Evolutionary conservation across 2,888 invertebrate species (phyloP).

Genomic region (Drosophila anomalata): DNA sequence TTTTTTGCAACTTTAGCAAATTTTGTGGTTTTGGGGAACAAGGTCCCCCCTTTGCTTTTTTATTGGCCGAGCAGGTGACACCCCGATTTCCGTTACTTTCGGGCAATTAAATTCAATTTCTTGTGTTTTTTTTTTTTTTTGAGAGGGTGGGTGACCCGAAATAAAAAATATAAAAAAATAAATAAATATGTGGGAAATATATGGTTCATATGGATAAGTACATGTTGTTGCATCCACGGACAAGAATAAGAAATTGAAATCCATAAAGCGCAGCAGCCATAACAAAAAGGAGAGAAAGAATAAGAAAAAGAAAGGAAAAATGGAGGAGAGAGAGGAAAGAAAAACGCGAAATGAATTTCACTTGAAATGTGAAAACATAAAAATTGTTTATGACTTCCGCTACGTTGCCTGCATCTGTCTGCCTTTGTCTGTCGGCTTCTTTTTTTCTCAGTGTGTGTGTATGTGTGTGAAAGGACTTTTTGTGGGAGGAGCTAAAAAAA

Average conservation of each 20-base stretch:
- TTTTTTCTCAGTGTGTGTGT: not conserved
- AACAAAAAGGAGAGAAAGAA: conserved; percentile 49
- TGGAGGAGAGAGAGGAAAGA: conserved; percentile 4
- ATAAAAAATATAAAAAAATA: not conserved
- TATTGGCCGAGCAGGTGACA: conserved; percentile 35
- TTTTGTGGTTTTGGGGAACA: conserved; percentile 14
- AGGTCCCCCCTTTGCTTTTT: not conserved
- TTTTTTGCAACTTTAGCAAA: conserved; percentile 8
- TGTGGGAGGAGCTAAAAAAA: conserved; percentile 6
- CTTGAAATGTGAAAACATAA: conserved; percentile 79
- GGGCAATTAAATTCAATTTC: conserved; percentile 25
- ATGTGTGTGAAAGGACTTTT: conserved; percentile 2
- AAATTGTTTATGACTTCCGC: conserved; percentile 77
- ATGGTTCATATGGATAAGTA: conserved; percentile 13
- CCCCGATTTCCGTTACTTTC: conserved; percentile 14
- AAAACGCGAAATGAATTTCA: conserved; percentile 78
- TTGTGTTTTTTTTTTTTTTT: not conserved
- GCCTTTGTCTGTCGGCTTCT: conserved; percentile 18
- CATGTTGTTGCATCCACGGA: not conserved
- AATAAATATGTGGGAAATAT: conserved; percentile 6
- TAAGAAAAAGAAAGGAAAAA: conserved; percentile 6
- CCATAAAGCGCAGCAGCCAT: conserved; percentile 72
- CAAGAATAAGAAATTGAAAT: conserved; percentile 46
- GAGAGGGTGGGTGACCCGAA: not conserved
- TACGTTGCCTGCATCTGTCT: conserved; percentile 56